phyloP scores from a whole-genome alignment of 2,888 invertebrate species.

The Schrankia costaestrigalis region DNA sequence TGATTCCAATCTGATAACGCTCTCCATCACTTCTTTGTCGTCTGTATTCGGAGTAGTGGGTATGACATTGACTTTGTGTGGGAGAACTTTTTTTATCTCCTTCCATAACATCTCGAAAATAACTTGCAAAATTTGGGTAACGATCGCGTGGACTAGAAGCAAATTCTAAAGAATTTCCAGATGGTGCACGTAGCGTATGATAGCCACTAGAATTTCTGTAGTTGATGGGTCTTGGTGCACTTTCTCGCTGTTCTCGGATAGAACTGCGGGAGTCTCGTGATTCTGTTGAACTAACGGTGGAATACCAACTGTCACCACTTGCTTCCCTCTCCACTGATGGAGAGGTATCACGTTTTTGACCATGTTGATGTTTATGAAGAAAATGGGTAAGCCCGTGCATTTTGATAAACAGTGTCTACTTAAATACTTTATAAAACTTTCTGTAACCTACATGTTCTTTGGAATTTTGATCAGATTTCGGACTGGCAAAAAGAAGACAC shows the following conservation, averaged over 20 bases:
- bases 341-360: constrained; percentile 52
- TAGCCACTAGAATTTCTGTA: constrained; percentile 49
- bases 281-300: constrained; percentile 50
- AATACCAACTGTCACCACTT: constrained; percentile 72
- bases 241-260: constrained; percentile 36
- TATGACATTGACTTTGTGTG: constrained; percentile 46
- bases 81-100: constrained; percentile 34
- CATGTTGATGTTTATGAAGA: constrained; percentile 48
- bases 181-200: constrained; percentile 48
- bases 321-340: constrained; percentile 61
- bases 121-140: constrained; percentile 69
- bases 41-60: constrained; percentile 52
- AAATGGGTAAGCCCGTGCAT: constrained; percentile 77
- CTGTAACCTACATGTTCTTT: constrained; percentile 14
- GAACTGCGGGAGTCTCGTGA: constrained; percentile 47
- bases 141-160: constrained; percentile 70
- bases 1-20: constrained; percentile 50
- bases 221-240: constrained; percentile 47
- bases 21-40: constrained; percentile 55
- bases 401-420: constrained; percentile 29
- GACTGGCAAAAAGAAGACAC: constrained; percentile 11
- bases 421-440: constrained; percentile 14
- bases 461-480: constrained; percentile 35
- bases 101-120: constrained; percentile 68
- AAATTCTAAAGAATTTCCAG: constrained; percentile 56